phyloP scores from a whole-genome alignment of 2,888 invertebrate genomes.

The Synanthedon andrenaeformis region DNA sequence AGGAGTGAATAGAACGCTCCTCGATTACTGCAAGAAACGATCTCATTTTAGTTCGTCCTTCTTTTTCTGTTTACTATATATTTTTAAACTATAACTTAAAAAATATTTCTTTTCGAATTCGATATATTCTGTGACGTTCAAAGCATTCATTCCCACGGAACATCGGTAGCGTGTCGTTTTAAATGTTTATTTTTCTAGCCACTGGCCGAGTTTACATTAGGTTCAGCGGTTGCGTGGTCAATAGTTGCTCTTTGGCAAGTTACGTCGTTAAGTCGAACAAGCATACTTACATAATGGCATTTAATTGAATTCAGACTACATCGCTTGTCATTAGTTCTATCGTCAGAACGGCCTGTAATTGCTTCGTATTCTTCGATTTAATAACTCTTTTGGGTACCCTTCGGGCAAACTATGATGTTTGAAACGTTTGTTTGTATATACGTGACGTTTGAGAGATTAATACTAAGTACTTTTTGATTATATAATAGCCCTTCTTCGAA shows the following conservation, averaged over 20 bases:
- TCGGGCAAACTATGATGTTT: slow-evolving; percentile 34
- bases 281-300: slow-evolving; percentile 10
- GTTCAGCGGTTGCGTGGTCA: slow-evolving; percentile 4
- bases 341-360: slow-evolving; percentile 22
- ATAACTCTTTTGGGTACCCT: slow-evolving; percentile 30
- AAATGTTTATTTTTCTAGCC: slow-evolving; percentile 1
- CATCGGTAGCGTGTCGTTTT: too few relatives aligned
- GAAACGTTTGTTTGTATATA: slow-evolving; percentile 44
- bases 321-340: slow-evolving; percentile 18
- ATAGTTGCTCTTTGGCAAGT: not conserved
- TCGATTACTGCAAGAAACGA: slow-evolving; percentile 55
- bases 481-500: slow-evolving; percentile 28
- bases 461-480: slow-evolving; percentile 50
- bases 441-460: slow-evolving; percentile 40
- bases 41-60: slow-evolving; percentile 48
- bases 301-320: slow-evolving; percentile 18
- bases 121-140: too few relatives aligned
- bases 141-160: too few relatives aligned
- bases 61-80: slow-evolving; percentile 31
- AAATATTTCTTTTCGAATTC: slow-evolving; percentile 16
- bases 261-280: not conserved
- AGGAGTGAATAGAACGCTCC: slow-evolving; percentile 64
- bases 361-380: slow-evolving; percentile 28
- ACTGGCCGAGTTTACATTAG: slow-evolving; percentile 7
- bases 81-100: slow-evolving; percentile 1